Evolutionary conservation across 2,888 invertebrate genomes (phyloP), one percentile per base, ranked within the genome.

Genomic region (Cantharis rufa): DNA sequence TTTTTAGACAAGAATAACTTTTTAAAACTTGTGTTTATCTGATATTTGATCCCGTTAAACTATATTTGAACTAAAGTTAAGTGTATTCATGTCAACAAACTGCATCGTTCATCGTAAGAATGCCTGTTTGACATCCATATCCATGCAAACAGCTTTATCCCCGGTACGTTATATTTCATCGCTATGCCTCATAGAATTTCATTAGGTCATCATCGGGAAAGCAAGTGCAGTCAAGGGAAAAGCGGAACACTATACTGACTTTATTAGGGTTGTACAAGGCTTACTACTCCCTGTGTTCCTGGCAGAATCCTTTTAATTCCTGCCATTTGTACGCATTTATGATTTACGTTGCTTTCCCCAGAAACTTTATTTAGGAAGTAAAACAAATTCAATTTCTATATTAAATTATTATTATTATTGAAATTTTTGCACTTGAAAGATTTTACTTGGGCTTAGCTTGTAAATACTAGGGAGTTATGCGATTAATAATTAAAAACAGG

Each of bases 181-280:
- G 84, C 83, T 82, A 86, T 85, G 86, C 84, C 85, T 84, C 86
- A 86, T 86, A 86, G 86, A 86, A 85, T 86, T 86, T 86, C 86
- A 86, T 86, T 86, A 86, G 85, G 85, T 85, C 85, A 85, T 86
- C 86, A 86, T 84, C 81, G 85, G 82, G 84, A 84, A 83, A 82
- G 83, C 83, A 85, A 83, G 83, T 83, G 82, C 85, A 85, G 81
- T 83, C 84, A 82, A 86, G 86, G 84, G 85, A 84, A 85, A 84
- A 85, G 84, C 84, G 84, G 84, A 86, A 83, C 82, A 83, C 83
- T 82, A 83, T 84, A 82, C 80, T 81, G 83, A 82, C 83, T 86
- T 86, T 86, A 86, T 86, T 85, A 85, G 84, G 84, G 83, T 83
- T 81, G 82, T 78, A 79, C 87, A 70, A 81, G 90, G 89, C 68